These are phyloP conservation scores for Tiliacea aurago DNA, from an alignment of 2,888 invertebrate genomes.

Conservation along the genomic window DNA sequence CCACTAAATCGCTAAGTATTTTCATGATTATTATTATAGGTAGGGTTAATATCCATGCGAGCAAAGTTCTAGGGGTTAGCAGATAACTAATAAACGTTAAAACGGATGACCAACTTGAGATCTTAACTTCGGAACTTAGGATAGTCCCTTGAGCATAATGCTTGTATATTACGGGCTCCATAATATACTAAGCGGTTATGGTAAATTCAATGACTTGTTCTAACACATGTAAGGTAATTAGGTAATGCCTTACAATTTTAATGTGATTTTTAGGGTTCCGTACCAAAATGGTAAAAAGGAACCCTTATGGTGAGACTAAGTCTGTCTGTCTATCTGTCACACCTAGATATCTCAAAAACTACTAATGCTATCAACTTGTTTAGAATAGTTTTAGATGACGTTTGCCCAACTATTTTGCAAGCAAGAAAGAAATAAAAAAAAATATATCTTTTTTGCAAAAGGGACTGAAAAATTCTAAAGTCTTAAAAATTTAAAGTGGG, in stretches of 20 bases:
- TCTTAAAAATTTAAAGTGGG: too few species aligned
- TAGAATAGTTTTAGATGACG: too few species aligned
- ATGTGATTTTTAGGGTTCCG: too few species aligned
- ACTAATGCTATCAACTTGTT: too few species aligned
- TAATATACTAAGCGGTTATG: constrained; percentile 31
- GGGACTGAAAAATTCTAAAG: too few species aligned
- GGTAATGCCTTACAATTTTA: not conserved
- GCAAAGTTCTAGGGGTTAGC: constrained; percentile 24
- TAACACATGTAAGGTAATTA: not conserved
- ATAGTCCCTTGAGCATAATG: constrained; percentile 39
- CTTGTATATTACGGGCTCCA: constrained; percentile 39
- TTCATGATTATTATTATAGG: not conserved
- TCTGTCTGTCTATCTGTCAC: too few species aligned
- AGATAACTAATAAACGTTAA: constrained; percentile 48
- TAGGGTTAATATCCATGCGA: constrained; percentile 14
- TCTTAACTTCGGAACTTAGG: constrained; percentile 47
- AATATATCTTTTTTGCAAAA: too few species aligned
- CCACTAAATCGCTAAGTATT: constrained; percentile 20
- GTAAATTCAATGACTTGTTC: constrained; percentile 10
- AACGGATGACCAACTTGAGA: constrained; percentile 61
- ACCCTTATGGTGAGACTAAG: too few species aligned
- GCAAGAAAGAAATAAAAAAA: too few species aligned
- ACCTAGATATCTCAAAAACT: too few species aligned
- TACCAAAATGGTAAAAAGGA: too few species aligned
- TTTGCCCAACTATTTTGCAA: too few species aligned